A percentile compares a stretch with the other conserved stretches of the same genome.
These are phyloP conservation scores for Rhombomys opimus DNA, from an alignment of 2,113 vertebrate species.

Conservation along the genomic window DNA sequence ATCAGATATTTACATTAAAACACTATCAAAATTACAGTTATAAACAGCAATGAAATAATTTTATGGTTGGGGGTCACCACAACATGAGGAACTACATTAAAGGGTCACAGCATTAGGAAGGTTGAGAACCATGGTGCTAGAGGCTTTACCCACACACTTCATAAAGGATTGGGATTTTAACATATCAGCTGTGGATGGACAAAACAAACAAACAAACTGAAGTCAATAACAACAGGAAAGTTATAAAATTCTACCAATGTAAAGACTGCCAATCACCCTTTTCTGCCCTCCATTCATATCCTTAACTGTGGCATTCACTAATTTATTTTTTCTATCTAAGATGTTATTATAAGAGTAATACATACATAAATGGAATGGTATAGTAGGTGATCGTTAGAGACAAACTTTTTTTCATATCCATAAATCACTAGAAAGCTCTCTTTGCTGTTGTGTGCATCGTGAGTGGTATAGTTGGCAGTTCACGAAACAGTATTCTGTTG, in stretches of 20 bases:
- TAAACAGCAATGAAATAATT: background rate
- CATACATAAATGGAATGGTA: background rate
- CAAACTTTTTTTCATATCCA: background rate
- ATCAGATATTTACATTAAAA: background rate
- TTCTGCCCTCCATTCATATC: background rate
- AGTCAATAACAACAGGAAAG: background rate
- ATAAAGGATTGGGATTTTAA: background rate
- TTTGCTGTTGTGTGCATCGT: background rate
- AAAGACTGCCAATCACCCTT: background rate
- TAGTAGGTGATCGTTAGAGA: background rate
- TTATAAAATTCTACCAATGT: background rate
- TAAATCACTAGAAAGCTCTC: background rate
- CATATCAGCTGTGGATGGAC: background rate
- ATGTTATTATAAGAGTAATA: background rate
- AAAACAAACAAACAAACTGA: background rate
- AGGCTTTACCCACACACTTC: background rate
- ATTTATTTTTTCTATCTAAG: background rate
- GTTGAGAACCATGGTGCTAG: background rate
- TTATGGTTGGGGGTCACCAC: background rate
- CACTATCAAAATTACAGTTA: background rate
- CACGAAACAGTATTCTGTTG: background rate
- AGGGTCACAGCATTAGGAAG: background rate
- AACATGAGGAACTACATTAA: background rate
- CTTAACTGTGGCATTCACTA: background rate
- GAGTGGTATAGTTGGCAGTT: background rate